These are phyloP conservation scores for Poicephalus meyeri DNA, from an alignment of 2,113 vertebrate genomes.

Conservation along the genomic window DNA sequence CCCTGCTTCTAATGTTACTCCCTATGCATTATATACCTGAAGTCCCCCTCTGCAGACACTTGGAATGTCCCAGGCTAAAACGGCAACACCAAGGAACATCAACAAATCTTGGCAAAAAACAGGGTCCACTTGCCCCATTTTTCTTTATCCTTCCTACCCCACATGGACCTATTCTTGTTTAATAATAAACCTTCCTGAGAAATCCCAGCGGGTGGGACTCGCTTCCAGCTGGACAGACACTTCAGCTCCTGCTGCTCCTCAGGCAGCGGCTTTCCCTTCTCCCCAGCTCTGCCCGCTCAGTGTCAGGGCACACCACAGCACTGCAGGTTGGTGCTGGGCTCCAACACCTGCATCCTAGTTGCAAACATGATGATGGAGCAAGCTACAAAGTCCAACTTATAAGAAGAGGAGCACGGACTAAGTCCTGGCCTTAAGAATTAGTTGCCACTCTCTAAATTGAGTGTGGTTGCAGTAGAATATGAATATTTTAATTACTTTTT, in stretches of 20 bases:
- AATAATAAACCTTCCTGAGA: neutral
- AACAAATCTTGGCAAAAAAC: neutral
- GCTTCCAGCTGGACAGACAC: neutral
- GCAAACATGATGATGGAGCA: neutral
- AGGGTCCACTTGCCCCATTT: neutral
- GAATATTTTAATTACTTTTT: neutral
- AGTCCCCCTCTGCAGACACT: neutral
- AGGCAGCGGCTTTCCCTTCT: neutral
- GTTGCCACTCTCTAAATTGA: neutral
- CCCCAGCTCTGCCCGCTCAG: too few relatives aligned
- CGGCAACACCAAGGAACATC: neutral
- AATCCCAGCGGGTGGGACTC: neutral
- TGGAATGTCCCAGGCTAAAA: neutral
- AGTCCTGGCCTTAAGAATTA: neutral
- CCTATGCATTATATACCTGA: neutral
- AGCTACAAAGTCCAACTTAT: neutral
- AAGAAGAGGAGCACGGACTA: neutral
- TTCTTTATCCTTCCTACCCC: neutral
- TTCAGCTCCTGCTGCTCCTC: neutral
- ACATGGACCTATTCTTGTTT: neutral
- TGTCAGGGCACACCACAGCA: rapidly evolving
- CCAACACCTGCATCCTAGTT: neutral
- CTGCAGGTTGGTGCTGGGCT: neutral
- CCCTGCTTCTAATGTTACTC: neutral
- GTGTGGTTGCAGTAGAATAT: neutral